phyloP scores from a whole-genome alignment of 2,888 invertebrate genomes.

The Mermis nigrescens region DNA sequence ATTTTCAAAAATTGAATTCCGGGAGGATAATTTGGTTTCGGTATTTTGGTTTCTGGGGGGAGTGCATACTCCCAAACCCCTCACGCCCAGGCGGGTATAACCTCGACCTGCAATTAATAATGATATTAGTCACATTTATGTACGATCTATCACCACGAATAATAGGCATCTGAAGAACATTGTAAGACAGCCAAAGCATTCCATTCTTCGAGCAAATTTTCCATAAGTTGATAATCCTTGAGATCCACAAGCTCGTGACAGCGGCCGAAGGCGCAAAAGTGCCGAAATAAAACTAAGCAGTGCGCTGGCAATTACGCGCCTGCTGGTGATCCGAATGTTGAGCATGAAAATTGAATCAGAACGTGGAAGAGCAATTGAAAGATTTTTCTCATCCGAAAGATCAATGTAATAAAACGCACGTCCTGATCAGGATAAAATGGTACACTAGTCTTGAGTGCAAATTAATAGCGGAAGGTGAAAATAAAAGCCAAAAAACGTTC shows the following conservation, averaged over 20 bases:
- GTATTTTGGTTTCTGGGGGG: no score
- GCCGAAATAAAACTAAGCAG: background rate
- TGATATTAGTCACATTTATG: no score
- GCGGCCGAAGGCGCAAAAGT: background rate
- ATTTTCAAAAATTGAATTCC: no score
- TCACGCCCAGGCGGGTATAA: no score
- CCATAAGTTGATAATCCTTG: background rate
- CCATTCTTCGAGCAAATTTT: background rate
- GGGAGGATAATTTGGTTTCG: no score
- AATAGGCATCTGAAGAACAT: background rate
- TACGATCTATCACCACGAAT: no score
- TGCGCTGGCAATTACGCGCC: background rate
- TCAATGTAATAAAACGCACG: background rate
- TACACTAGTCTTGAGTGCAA: no score
- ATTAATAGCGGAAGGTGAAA: no score
- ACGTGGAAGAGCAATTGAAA: background rate
- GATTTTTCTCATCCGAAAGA: background rate
- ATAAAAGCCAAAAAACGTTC: no score
- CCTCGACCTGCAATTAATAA: no score
- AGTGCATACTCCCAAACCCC: no score
- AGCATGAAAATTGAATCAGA: background rate
- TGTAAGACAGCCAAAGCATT: background rate
- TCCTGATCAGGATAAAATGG: background rate
- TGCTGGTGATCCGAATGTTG: background rate
- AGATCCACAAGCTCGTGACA: background rate